Base-by-base conservation (phyloP, 2,888 invertebrate genomes). In the Darwinula stevensoni region DNA sequence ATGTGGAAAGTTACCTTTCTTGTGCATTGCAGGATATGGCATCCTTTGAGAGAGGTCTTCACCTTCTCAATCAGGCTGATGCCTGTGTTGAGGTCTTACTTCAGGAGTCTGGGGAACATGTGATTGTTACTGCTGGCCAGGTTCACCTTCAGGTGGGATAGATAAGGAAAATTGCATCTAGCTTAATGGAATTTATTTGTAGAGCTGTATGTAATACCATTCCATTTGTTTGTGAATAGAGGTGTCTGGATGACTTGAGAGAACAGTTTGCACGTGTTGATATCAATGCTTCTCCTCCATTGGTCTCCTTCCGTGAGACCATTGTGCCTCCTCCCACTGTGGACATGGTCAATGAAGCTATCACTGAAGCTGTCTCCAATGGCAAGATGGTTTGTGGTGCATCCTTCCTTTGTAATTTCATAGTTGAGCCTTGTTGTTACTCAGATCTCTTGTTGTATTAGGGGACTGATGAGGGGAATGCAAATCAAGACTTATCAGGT, bases 241-340 rank as follows among this genome's bases (percentile, higher is more conserved):
- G 86, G 45, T 97, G 97, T 53, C 56, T 97, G 4, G 75, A 78
- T 46, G 97, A 97, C 55, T 59, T 97, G 32, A 67, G 63, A 38
- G 61, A 62, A 39, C 52, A 55, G 54, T 86, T 78, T 53, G 78
- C 75, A 0, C 71, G 71, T 48, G 65, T 80, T 36, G 70, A 76
- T 31, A 57, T 91, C n/a, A 68, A 68, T 38, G 80, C 78, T 1
- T 94, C 94, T 0, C 67, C 74, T 44, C 94, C 94, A 0, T 91
- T 97, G 42, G 91, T 97, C 2, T 76, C 91, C 4, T 82, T 94
- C 45, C 62, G 78, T 40, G 97, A 97, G 54, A 97, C 94, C 0
- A 64, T 97, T 32, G 62, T 86, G 1, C 62, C 63, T 12, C 68
- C 67, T 13, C 75, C 73, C 0, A 72, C 64, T 44, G 52, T 69